Evolutionary conservation across 1,140 invertebrate species (phyloP), one percentile per base, ranked within the genome.

Genomic region (Aphidius ervi): DNA sequence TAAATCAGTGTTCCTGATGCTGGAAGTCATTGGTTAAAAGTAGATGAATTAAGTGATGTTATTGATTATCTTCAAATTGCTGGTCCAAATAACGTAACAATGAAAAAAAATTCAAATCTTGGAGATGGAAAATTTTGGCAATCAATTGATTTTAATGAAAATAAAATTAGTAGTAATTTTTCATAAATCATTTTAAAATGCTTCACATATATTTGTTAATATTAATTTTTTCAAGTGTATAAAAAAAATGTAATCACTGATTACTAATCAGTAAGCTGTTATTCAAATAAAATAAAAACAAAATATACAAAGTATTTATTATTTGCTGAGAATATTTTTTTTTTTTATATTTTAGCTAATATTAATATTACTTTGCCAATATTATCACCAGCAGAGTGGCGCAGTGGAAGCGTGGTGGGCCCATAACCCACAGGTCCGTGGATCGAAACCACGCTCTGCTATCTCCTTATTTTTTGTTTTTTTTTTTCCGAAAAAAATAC

Each of bases 391-490:
- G 87, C 93, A 95, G 92, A 92, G 92, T 94, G 92, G 92, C 91
- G 91, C 91, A 94, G 91, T 90, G 91, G 92, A 93, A 94, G 90
- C 91, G 92, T 93, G 91, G 91, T 95, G 92, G 93, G 92, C 92
- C 90, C 92, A 94, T 94, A 94, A 94, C 92, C 91, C 91, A 93
- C 89, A 93, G 91, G 91, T 93, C 91, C 88, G 89, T 91, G 88
- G 91, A 93, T 94, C 90, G 90, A 93, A 93, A 93, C 91, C 87
- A 92, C 88, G 88, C 87, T 91, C 90, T 93, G 90, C 90, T 93
- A 92, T 3, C 23, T 3, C 1, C 2, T 31, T 3, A 1, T 1
- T 31, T 31, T 31, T 31, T 31, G 23, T 31, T 31, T 31, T 31
- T 31, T 31, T 31, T 31, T 31, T 31, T 2, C 3, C 4, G 16